Conservation (phyloP, 2,113 vertebrate genomes). For the Saimiri boliviensis region DNA sequence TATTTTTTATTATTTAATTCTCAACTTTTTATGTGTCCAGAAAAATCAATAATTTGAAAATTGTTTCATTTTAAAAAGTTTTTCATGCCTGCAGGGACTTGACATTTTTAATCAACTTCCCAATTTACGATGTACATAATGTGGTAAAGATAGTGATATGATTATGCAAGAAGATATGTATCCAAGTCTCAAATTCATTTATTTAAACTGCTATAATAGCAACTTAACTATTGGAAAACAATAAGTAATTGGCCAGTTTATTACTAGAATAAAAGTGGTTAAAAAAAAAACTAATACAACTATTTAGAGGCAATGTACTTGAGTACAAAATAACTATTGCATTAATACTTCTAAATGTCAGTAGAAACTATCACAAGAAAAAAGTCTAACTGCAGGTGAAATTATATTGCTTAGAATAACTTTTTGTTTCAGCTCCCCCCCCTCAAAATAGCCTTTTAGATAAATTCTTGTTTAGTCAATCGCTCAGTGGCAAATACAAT, state of each 20-base stretch:
- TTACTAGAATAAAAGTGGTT: background rate
- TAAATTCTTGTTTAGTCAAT: conserved; percentile 34
- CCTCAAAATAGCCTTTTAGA: background rate
- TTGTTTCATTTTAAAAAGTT: background rate
- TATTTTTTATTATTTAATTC: background rate
- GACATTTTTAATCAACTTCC: background rate
- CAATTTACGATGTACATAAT: background rate
- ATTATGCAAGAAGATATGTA: background rate
- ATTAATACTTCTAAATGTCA: conserved; percentile 42
- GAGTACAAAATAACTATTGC: background rate
- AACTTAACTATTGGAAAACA: background rate
- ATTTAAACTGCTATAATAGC: background rate
- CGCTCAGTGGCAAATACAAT: background rate
- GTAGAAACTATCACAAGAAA: background rate
- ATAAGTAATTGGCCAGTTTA: background rate
- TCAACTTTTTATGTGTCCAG: background rate
- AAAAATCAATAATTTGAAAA: background rate
- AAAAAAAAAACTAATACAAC: background rate
- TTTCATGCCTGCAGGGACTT: background rate
- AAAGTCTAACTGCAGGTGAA: conserved; percentile 35
- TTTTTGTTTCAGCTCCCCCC: background rate
- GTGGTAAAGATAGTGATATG: background rate
- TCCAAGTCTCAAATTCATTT: background rate
- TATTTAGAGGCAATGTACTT: background rate
- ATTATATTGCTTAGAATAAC: background rate